Percentiles rank a stretch among this genome's conserved stretches.
Conservation (phyloP, 2,113 vertebrate genomes). For the Ophthalmolycus amberensis region DNA sequence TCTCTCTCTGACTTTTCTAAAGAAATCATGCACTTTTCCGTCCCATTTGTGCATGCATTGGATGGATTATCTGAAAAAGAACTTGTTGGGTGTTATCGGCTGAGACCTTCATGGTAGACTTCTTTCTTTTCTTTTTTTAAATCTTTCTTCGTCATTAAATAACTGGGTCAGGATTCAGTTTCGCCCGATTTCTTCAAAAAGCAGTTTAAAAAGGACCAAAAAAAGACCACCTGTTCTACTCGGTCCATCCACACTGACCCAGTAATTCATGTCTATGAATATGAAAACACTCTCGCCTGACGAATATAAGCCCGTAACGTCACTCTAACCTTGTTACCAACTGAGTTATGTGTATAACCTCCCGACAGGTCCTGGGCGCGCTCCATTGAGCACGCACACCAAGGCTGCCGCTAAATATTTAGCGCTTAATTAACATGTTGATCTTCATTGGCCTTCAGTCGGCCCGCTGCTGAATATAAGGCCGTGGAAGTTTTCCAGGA, state of each 20-base stretch:
- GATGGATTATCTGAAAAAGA: background rate
- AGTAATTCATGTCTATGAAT: constrained; percentile 44
- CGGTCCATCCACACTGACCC: constrained; percentile 7
- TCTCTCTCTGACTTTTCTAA: background rate
- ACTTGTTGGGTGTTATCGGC: background rate
- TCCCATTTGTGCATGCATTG: background rate
- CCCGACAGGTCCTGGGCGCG: constrained; percentile 43
- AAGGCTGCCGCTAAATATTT: constrained; percentile 64
- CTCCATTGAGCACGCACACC: constrained; percentile 36
- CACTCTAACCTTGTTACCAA: constrained; percentile 44
- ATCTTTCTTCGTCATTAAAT: constrained; percentile 21
- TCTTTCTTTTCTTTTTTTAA: background rate
- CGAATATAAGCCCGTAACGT: constrained; percentile 30
- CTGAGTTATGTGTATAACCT: constrained; percentile 54
- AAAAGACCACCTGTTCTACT: constrained; percentile 5
- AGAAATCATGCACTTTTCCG: background rate
- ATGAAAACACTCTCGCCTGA: constrained; percentile 34
- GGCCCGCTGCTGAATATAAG: constrained; percentile 29
- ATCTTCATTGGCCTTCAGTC: constrained; percentile 44
- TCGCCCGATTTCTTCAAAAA: constrained; percentile 43
- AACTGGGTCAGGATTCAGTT: constrained; percentile 1
- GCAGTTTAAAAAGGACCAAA: constrained; percentile 15
- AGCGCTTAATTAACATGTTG: constrained; percentile 65
- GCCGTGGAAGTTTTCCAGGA: constrained; percentile 9
- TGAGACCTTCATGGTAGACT: constrained; percentile 31